Conservation (phyloP, 2,113 vertebrate genomes). For the Piprites chloris region DNA sequence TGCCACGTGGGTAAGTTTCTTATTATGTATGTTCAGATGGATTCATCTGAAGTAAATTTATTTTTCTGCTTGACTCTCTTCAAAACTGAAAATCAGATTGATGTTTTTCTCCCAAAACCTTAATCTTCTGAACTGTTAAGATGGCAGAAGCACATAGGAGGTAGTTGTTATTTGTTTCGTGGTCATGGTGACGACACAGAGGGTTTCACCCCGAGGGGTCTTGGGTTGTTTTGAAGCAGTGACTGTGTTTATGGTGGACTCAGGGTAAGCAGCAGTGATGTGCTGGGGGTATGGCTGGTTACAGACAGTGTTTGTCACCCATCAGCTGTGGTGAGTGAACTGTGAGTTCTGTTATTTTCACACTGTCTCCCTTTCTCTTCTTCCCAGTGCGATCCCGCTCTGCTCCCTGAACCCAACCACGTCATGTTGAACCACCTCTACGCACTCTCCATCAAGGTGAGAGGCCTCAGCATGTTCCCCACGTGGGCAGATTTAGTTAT, state of each 20-base stretch:
- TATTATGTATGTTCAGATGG: not conserved
- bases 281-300: not conserved
- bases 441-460: conserved; percentile 94
- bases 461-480: not conserved
- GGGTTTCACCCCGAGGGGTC: not conserved
- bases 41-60: not conserved
- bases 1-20: not conserved
- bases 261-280: not conserved
- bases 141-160: not conserved
- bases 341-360: not conserved
- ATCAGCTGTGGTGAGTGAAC: not conserved
- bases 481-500: not conserved
- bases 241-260: not conserved
- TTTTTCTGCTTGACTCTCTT: not conserved
- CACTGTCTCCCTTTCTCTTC: not conserved
- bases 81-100: not conserved
- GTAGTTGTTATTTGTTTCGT: not conserved
- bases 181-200: not conserved
- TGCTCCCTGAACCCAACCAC: conserved; percentile 98
- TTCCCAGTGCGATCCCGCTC: conserved; percentile 89
- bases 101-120: not conserved
- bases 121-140: not conserved
- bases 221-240: not conserved
- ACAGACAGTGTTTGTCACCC: not conserved
- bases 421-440: conserved; percentile 99